Percentiles rank a stretch among this genome's conserved stretches.
Conservation (phyloP, 2,797 vertebrate genomes). For the Cynodonichthys magdalenae region DNA sequence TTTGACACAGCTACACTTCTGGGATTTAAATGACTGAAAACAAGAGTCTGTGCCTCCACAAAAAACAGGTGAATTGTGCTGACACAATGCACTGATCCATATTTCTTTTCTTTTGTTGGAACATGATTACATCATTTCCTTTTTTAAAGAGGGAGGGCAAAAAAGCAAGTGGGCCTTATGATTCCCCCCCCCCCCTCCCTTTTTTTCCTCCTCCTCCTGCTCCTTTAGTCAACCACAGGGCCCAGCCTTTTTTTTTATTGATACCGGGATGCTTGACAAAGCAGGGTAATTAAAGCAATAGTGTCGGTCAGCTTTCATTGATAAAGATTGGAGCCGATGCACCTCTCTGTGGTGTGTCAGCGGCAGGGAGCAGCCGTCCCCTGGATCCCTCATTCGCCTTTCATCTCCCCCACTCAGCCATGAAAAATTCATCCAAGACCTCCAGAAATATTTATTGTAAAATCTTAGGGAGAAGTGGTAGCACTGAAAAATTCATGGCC, state of each 20-base stretch:
- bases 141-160: conserved; percentile 50
- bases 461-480: conserved; percentile 86
- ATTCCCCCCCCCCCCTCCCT: conserved; percentile 30
- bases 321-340: conserved; percentile 84
- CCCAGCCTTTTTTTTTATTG: conserved; percentile 61
- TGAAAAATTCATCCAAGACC: conserved; percentile 89
- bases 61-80: conserved; percentile 22
- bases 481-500: conserved; percentile 84
- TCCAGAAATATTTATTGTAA: conserved; percentile 88
- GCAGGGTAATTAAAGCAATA: conserved; percentile 83
- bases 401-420: conserved; percentile 83
- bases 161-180: conserved; percentile 46
- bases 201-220: conserved; percentile 20
- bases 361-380: conserved; percentile 75
- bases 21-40: conserved; percentile 32
- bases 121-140: conserved; percentile 63
- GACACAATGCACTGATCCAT: conserved; percentile 27
- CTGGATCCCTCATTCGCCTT: conserved; percentile 79
- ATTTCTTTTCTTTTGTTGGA: conserved; percentile 41
- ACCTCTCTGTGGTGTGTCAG: conserved; percentile 81
- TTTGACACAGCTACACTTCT: conserved; percentile 26
- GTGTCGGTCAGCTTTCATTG: conserved; percentile 74
- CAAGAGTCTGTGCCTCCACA: conserved; percentile 27
- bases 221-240: conserved; percentile 37
- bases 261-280: conserved; percentile 73